phyloP scores from a whole-genome alignment of 2,888 invertebrate genomes.

The Baccha elongata region DNA sequence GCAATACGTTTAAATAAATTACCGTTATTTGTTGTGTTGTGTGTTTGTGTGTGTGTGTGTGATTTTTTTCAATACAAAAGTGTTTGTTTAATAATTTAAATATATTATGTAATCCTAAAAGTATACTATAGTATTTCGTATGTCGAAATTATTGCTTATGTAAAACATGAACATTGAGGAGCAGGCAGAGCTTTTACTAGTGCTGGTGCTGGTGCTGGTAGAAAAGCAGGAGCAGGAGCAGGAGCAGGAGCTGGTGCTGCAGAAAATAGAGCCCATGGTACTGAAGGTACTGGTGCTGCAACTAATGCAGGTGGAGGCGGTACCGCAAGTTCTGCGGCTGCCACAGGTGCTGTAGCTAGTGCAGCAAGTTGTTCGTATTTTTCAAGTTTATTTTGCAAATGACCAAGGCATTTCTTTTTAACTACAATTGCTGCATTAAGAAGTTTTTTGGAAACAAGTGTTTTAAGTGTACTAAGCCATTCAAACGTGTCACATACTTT shows the following conservation, averaged over 20 bases:
- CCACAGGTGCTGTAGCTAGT: conserved; percentile 7
- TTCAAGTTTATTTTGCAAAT: conserved; percentile 76
- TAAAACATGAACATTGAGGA: conserved; percentile 20
- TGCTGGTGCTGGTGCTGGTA: conserved; percentile 12
- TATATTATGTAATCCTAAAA: conserved; percentile 56
- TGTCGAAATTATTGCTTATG: conserved; percentile 11
- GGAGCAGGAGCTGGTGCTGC: conserved; percentile 27
- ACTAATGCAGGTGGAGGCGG: background rate
- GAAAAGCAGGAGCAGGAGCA: conserved; percentile 6
- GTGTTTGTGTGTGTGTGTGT: conserved; percentile 13
- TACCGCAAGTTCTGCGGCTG: background rate
- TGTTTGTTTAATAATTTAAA: conserved; percentile 31
- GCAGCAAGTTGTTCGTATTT: conserved; percentile 69
- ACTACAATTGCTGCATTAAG: conserved; percentile 77
- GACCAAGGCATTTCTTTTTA: conserved; percentile 76
- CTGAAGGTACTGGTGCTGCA: background rate
- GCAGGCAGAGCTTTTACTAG: conserved; percentile 25
- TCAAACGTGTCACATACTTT: conserved; percentile 80
- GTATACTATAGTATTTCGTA: conserved; percentile 18
- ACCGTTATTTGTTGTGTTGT: conserved; percentile 27
- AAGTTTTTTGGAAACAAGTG: conserved; percentile 77
- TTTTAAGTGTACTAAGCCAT: conserved; percentile 77
- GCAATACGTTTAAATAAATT: conserved; percentile 14
- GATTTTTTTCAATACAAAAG: conserved; percentile 1
- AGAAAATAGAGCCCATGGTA: conserved; percentile 10